A percentile compares a stretch with the other conserved stretches of the same genome.
These are phyloP conservation scores for Gryon sp. DNA, from an alignment of 1,140 invertebrate species.

Conservation along the genomic window DNA sequence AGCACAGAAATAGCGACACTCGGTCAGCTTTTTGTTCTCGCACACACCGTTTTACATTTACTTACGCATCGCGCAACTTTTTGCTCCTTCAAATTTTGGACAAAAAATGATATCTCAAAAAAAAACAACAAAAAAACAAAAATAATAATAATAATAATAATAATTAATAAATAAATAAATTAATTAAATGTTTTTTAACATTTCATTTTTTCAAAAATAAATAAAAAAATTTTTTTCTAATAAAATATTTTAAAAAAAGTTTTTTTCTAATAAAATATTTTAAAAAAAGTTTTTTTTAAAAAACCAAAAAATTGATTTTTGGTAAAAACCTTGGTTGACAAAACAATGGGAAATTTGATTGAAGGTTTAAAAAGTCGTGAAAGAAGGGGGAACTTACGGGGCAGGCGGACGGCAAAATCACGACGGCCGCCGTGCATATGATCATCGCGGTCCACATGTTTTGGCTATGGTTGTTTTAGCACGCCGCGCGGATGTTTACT, in stretches of 20 bases:
- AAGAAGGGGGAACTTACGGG: constrained; percentile 69
- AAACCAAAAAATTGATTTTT: no score
- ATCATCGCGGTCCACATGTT: constrained; percentile 77
- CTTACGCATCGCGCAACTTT: not conserved
- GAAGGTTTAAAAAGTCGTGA: not conserved
- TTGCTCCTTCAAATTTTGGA: no score
- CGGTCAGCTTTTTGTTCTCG: constrained; percentile 14
- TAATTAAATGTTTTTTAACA: no score
- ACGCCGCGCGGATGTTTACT: constrained; percentile 68
- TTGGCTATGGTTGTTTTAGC: constrained; percentile 54
- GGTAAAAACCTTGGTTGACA: no score
- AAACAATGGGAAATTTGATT: not conserved
- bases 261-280: no score
- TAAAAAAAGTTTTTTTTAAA: no score
- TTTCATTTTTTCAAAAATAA: no score
- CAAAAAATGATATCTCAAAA: not conserved
- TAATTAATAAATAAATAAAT: no score
- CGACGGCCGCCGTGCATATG: constrained; percentile 73
- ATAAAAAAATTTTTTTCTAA: no score
- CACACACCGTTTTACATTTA: not conserved
- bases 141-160: no score
- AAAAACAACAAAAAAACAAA: not conserved
- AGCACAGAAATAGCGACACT: constrained; percentile 15
- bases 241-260: no score
- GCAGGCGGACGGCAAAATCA: constrained; percentile 70